Evolutionary conservation across 2,113 vertebrate species (phyloP), one percentile per base, ranked within the genome.

Genomic region (Halichoeres trimaculatus): DNA sequence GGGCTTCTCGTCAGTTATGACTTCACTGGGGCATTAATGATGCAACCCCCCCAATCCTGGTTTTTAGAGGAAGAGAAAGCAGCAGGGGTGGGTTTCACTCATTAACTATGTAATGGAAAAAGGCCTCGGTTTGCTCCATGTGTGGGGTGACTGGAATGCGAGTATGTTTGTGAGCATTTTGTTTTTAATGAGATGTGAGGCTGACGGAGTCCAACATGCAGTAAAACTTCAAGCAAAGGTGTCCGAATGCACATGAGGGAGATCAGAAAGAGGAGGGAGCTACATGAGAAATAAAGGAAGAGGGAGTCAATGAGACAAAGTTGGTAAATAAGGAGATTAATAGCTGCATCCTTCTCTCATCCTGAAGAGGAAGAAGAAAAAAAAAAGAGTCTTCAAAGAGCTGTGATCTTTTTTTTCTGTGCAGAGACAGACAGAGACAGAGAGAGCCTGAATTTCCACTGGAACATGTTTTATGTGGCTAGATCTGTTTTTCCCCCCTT

Each of bases 381-480:
- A 87, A 84, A 88, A 14, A 85, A n/a, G 88, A 90, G 79, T 64
- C 83, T 91, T 93, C 89, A 93, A 92, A 92, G 83, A 81, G 73
- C 69, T 23, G 63, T 63, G 86, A 81, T 90, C 59, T 82, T 85
- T 91, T 85, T 81, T 85, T 90, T 85, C 72, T 70, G 82, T 59
- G 70, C 85, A 86, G 68, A 90, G 84, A 76, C 59, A 81, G 76
- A 84, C 55, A 80, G 73, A 85, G 72, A 83, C 61, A 75, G 68
- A 83, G 52, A 82, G 72, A 79, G 80, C 30, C 88, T 59, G 73
- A 86, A 92, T 92, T 95, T 95, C 95, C 94, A 95, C 85, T 93
- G 93, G 91, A 94, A 92, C 90, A 86, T 86, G 93, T 95, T 95
- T 94, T 93, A 92, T 95, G 94, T 93, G 95, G 95, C 94, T 94